Percentiles rank a stretch among this genome's conserved stretches.
Conservation (phyloP, 2,113 vertebrate species). For the Hoplias malabaricus region DNA sequence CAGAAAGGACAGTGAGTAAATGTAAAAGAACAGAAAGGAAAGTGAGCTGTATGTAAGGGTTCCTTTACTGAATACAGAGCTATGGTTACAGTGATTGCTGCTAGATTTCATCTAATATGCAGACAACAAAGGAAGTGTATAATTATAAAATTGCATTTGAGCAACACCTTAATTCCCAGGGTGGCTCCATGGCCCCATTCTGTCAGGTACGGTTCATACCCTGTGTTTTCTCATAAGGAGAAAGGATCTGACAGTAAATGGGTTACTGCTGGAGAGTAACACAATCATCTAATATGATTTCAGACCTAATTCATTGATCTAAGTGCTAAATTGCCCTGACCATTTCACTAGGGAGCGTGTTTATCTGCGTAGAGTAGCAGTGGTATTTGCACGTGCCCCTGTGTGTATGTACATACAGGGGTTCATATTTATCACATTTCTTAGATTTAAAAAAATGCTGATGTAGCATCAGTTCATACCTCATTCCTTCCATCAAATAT, state of each 20-base stretch:
- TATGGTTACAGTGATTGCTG: constrained; percentile 38
- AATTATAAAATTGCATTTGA: constrained; percentile 61
- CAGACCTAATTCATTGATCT: constrained; percentile 40
- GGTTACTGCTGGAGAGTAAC: constrained; percentile 41
- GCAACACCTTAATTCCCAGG: constrained; percentile 54
- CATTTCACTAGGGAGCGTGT: not conserved
- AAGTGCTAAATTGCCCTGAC: constrained; percentile 33
- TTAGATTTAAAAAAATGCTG: too few relatives aligned
- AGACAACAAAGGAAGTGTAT: constrained; percentile 51
- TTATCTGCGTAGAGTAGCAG: constrained; percentile 14
- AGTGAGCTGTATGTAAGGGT: not conserved
- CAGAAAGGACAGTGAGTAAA: too few relatives aligned
- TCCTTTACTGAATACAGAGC: not conserved
- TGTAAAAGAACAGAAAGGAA: constrained; percentile 32
- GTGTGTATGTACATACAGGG: constrained; percentile 23
- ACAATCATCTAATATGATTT: constrained; percentile 42
- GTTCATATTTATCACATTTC: constrained; percentile 38
- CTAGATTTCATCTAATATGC: constrained; percentile 47
- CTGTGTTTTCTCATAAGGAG: constrained; percentile 40
- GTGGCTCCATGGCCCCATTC: constrained; percentile 57
- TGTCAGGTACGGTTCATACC: constrained; percentile 57
- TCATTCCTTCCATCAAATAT: too few relatives aligned
- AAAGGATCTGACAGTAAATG: constrained; percentile 43
- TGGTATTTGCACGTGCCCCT: constrained; percentile 40
- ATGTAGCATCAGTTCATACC: not conserved